Conservation (phyloP, 1,140 invertebrate species). For the Anoplophora glabripennis region DNA sequence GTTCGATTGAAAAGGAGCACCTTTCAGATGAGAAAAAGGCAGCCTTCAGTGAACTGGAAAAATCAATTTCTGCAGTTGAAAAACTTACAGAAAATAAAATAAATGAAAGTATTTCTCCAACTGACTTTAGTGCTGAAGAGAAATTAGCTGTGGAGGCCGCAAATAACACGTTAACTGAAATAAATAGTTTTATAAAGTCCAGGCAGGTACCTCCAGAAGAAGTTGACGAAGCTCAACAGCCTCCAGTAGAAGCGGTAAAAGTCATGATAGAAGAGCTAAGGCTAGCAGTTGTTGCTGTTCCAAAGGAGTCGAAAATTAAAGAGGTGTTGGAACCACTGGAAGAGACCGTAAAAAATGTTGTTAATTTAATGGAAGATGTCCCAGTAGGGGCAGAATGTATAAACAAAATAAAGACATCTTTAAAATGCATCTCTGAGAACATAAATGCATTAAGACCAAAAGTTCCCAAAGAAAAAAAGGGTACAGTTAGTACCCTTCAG, state of each 20-base stretch:
- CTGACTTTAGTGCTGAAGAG: slow-evolving; percentile 27
- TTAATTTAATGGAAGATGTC: slow-evolving; percentile 45
- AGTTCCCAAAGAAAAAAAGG: slow-evolving; percentile 17
- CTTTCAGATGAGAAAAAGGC: neutral
- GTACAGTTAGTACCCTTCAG: slow-evolving; percentile 17
- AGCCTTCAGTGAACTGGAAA: neutral
- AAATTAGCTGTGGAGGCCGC: slow-evolving; percentile 33
- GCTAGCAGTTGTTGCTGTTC: slow-evolving; percentile 37
- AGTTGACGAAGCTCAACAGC: neutral
- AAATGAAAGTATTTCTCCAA: neutral
- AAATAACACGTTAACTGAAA: slow-evolving; percentile 33
- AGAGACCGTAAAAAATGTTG: slow-evolving; percentile 44
- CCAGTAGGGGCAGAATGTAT: slow-evolving; percentile 22
- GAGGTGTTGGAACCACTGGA: slow-evolving; percentile 41
- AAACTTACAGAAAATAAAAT: neutral
- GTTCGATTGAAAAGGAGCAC: neutral
- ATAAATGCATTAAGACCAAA: slow-evolving; percentile 15
- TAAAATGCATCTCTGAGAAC: slow-evolving; percentile 7
- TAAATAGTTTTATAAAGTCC: slow-evolving; percentile 28
- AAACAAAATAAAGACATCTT: slow-evolving; percentile 12
- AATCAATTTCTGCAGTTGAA: neutral
- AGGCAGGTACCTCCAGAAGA: slow-evolving; percentile 13
- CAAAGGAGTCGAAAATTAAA: slow-evolving; percentile 36
- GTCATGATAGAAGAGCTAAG: slow-evolving; percentile 40
- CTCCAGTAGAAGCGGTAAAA: slow-evolving; percentile 34